Conservation (phyloP, 2,113 vertebrate genomes). For the Gallinago jamesoni region DNA sequence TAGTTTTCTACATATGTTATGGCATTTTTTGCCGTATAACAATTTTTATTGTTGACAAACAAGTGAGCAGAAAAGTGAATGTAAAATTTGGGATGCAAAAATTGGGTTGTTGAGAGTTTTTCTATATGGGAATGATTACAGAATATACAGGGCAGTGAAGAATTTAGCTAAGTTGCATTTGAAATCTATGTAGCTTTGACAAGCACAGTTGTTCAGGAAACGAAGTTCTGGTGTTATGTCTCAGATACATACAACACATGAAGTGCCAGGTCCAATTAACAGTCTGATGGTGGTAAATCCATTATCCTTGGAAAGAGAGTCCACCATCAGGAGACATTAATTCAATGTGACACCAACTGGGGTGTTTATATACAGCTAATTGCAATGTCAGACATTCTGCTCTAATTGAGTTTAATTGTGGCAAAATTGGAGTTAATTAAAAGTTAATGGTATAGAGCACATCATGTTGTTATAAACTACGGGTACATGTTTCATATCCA, state of each 20-base stretch:
- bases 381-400: constrained; percentile 81
- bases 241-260: neutral
- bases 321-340: constrained; percentile 63
- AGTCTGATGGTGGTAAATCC: constrained; percentile 31
- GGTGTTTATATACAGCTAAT: constrained; percentile 71
- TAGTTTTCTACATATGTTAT: neutral
- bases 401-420: constrained; percentile 86
- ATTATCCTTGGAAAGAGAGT: constrained; percentile 58
- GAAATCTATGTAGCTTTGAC: neutral
- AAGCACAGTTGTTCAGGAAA: neutral
- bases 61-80: neutral
- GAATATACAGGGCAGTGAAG: neutral
- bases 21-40: neutral
- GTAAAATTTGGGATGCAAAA: neutral
- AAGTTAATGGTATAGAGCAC: constrained; percentile 84
- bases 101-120: neutral
- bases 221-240: neutral
- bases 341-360: constrained; percentile 66
- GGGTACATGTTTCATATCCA: constrained; percentile 46
- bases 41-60: neutral
- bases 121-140: neutral
- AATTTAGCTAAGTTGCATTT: neutral
- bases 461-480: constrained; percentile 43
- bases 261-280: constrained; percentile 56
- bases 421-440: constrained; percentile 87